phyloP scores from a whole-genome alignment of 1,140 invertebrate species.

The Drosophila micromelanica region DNA sequence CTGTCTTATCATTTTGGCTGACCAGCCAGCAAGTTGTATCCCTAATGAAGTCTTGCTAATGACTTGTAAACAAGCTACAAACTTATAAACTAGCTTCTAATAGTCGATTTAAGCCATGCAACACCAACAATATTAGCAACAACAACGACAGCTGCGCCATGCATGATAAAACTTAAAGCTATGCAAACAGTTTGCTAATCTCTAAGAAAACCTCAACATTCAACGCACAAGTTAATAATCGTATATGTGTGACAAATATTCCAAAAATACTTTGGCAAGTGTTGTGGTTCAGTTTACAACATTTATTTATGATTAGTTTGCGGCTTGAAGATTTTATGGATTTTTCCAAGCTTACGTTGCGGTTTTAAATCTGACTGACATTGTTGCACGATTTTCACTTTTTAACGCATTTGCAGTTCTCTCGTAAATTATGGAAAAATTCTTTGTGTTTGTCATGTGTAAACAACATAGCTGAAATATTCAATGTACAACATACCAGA shows the following conservation, averaged over 20 bases:
- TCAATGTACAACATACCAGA: not conserved
- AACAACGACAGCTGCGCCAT: not conserved
- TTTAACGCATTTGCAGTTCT: conserved; percentile 43
- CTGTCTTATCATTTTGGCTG: conserved; percentile 8
- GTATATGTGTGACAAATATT: conserved; percentile 37
- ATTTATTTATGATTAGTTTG: conserved; percentile 37
- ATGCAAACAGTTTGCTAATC: conserved; percentile 56
- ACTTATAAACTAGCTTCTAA: conserved; percentile 28
- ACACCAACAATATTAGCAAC: conserved; percentile 23
- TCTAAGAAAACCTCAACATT: conserved; percentile 31
- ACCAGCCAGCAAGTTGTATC: conserved; percentile 3
- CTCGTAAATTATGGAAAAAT: conserved; percentile 64
- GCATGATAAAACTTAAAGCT: conserved; percentile 40
- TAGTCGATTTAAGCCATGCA: not conserved
- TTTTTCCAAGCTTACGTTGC: conserved; percentile 9
- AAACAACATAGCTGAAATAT: conserved; percentile 25
- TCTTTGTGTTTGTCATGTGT: conserved; percentile 25
- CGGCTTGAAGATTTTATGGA: conserved; percentile 9
- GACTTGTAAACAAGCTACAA: conserved; percentile 63
- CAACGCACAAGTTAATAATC: not conserved
- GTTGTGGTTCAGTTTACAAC: conserved; percentile 5
- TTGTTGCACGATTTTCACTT: conserved; percentile 57
- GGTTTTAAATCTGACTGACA: conserved; percentile 6
- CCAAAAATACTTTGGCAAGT: conserved; percentile 44
- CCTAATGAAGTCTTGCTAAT: conserved; percentile 63